Base-by-base conservation (phyloP, 2,113 vertebrate species). In the Python bivittatus region DNA sequence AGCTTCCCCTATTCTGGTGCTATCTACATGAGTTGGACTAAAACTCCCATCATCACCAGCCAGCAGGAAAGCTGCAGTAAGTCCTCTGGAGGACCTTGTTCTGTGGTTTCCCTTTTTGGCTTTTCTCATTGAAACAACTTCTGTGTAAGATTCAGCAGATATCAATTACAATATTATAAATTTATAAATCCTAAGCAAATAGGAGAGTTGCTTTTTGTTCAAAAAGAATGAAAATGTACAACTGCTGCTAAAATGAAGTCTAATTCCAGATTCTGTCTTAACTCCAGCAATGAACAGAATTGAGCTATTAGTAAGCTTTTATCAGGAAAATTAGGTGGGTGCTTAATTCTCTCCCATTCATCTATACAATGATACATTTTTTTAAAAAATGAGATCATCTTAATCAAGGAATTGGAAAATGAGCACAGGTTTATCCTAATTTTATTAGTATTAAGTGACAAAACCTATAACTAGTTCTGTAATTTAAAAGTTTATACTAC, bases 131-230 rank as follows among this genome's bases (percentile, higher is more conserved):
- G 88, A 42, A 96, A 48, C 2, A 48, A 90, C 84, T 95, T 57
- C 4, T 84, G 94, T 89, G 60, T 72, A 96, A n/a, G n/a, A 91
- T 90, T n/a, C 86, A 92, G 53, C 52, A 93, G 48, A 96, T 88
- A 96, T 48, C 86, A 96, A 91, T 42, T 38, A 1, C 61, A 92
- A 89, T 92, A 52, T n/a, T 11, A 83, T 23, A 93, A 92, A 95
- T 72, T 85, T 93, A 95, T 86, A 94, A 94, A 93, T 91, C 87
- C 90, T 90, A 10, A 60, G 29, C 95, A 94, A 96, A 52, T 56
- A 95, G 93, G 95, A 96, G 48, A 95, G 96, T 53, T 94, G 29
- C 88, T 93, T 57, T 93, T 94, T 93, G 91, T 91, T 60, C 60
- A 93, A 84, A 93, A 53, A 93, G 84, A 95, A 84, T 94, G 25